phyloP scores from a whole-genome alignment of 2,888 invertebrate species.

The Hetaerina titia region DNA sequence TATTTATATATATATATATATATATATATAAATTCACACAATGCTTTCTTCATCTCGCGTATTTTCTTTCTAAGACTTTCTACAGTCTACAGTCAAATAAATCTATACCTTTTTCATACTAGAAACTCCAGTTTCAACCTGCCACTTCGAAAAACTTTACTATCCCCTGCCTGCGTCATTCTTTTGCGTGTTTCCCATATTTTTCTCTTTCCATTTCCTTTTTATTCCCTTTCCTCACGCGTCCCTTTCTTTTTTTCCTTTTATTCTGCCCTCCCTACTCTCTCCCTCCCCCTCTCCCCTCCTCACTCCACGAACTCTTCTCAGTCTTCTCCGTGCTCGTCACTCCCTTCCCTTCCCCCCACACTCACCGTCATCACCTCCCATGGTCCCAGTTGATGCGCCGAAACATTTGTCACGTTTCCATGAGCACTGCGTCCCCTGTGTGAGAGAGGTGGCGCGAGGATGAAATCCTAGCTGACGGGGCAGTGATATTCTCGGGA shows the following conservation, averaged over 20 bases:
- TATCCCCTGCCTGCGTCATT: background rate
- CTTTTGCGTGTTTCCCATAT: background rate
- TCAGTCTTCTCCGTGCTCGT: background rate
- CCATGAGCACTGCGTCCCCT: constrained; percentile 2
- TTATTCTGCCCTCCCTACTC: background rate
- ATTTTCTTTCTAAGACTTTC: no score
- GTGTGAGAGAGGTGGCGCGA: background rate
- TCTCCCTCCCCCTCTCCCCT: background rate
- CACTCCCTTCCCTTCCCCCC: background rate
- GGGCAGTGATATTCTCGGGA: constrained; percentile 18
- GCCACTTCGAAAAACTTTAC: background rate
- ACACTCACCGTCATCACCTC: background rate
- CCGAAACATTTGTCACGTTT: constrained; percentile 21
- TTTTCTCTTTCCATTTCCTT: background rate
- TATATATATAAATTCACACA: no score
- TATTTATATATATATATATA: no score
- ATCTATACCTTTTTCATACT: background rate
- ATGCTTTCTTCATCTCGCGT: no score
- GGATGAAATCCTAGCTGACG: constrained; percentile 35
- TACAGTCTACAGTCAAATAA: background rate
- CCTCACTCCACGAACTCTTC: background rate
- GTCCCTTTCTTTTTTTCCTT: background rate
- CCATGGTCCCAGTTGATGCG: constrained; percentile 22
- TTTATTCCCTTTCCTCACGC: constrained; percentile 18
- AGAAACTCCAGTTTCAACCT: background rate